Evolutionary conservation across 2,888 invertebrate species (phyloP).

Genomic region (Melieria omissa): DNA sequence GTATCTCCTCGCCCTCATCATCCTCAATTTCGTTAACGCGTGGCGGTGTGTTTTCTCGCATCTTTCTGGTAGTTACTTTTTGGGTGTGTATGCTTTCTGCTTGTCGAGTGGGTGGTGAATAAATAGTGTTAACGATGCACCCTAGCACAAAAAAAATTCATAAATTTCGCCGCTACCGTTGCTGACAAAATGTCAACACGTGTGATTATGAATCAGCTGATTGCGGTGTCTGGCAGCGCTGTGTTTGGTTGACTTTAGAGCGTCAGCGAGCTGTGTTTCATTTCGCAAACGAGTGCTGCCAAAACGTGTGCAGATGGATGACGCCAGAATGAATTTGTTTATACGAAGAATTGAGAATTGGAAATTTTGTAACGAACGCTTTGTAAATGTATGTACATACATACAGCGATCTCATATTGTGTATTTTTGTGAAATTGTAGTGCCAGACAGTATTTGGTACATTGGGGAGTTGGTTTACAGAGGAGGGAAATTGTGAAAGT

Average conservation of each 20-base stretch:
- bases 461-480: no score
- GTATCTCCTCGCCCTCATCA: slow-evolving; percentile 55
- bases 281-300: neutral
- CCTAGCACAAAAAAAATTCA: slow-evolving; percentile 1
- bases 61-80: slow-evolving; percentile 32
- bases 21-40: slow-evolving; percentile 58
- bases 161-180: slow-evolving; percentile 9
- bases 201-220: slow-evolving; percentile 15
- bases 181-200: slow-evolving; percentile 26
- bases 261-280: neutral
- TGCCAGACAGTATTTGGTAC: no score
- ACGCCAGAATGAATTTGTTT: no score
- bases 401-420: no score
- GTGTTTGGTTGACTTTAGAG: neutral
- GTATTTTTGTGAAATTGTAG: no score
- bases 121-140: neutral
- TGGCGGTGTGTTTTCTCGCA: slow-evolving; percentile 66
- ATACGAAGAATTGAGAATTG: no score
- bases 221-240: neutral
- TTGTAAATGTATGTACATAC: no score
- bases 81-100: neutral
- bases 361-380: no score
- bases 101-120: neutral
- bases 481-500: no score
- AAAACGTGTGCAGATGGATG: no score